Conservation (phyloP, 2,113 vertebrate genomes). For the Deroptyus accipitrinus region DNA sequence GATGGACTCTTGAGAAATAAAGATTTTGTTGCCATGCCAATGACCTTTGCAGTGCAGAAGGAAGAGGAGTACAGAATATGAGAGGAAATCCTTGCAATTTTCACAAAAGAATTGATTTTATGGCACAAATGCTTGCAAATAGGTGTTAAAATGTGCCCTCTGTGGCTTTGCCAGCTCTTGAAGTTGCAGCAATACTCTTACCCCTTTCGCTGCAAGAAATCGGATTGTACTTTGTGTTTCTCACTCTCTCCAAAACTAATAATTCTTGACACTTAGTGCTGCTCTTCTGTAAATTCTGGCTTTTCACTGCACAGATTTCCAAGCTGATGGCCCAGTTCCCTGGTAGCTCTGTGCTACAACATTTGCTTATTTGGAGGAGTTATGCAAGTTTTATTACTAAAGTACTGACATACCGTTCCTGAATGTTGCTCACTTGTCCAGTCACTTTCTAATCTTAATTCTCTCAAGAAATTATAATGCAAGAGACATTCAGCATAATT, state of each 20-base stretch:
- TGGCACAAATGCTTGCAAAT: not conserved
- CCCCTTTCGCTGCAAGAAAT: not conserved
- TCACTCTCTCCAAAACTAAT: not conserved
- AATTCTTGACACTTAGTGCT: not conserved
- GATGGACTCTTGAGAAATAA: constrained; percentile 27
- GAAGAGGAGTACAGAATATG: not conserved
- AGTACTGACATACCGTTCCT: not conserved
- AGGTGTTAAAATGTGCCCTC: not conserved
- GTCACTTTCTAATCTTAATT: not conserved
- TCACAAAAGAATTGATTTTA: not conserved
- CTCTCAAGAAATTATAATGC: not conserved
- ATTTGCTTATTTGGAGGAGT: not conserved
- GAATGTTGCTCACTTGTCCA: not conserved
- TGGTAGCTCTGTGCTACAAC: not conserved
- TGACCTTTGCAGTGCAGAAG: constrained; percentile 17
- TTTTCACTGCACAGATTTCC: not conserved
- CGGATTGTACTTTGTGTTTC: not conserved
- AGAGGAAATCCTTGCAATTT: not conserved
- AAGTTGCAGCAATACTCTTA: not conserved
- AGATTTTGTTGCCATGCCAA: constrained; percentile 45
- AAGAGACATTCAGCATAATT: not conserved
- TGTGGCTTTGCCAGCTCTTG: not conserved
- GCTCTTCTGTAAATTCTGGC: not conserved
- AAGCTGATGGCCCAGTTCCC: not conserved
- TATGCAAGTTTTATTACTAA: not conserved